Conservation (phyloP, 37 sponge, comb jelly and placozoan species). For the Tethya wilhelma region DNA sequence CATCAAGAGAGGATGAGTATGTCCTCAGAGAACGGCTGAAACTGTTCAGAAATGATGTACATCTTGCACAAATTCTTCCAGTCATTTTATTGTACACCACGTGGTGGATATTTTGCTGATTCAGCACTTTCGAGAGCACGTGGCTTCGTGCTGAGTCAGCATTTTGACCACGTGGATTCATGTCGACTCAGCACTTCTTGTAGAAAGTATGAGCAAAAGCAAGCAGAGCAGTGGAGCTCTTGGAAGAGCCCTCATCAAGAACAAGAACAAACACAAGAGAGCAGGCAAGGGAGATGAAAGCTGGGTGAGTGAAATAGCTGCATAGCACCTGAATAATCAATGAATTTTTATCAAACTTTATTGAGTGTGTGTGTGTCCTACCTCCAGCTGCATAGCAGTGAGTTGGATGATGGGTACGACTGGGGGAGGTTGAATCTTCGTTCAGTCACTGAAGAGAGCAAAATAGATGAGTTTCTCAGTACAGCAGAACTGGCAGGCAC, state of each 20-base stretch:
- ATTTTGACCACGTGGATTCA: neutral
- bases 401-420: constrained; percentile 77
- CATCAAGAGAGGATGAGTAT: too few relatives aligned
- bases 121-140: neutral
- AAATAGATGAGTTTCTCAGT: constrained; percentile 83
- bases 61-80: too few relatives aligned
- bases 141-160: constrained; percentile 7
- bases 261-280: constrained; percentile 28
- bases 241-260: constrained; percentile 36
- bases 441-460: constrained; percentile 91
- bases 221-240: too few relatives aligned
- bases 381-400: constrained; percentile 79
- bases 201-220: too few relatives aligned
- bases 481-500: constrained; percentile 92
- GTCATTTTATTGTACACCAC: too few relatives aligned
- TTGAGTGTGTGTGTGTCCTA: neutral
- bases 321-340: neutral
- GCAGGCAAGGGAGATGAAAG: constrained; percentile 6
- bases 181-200: too few relatives aligned
- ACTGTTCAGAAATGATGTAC: too few relatives aligned
- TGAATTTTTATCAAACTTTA: neutral
- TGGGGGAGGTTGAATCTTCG: constrained; percentile 69
- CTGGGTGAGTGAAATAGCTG: constrained; percentile 21
- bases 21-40: too few relatives aligned
- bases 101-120: constrained; percentile 1